Evolutionary conservation across 2,888 invertebrate species (phyloP).

Genomic region (Drosophila limbata): DNA sequence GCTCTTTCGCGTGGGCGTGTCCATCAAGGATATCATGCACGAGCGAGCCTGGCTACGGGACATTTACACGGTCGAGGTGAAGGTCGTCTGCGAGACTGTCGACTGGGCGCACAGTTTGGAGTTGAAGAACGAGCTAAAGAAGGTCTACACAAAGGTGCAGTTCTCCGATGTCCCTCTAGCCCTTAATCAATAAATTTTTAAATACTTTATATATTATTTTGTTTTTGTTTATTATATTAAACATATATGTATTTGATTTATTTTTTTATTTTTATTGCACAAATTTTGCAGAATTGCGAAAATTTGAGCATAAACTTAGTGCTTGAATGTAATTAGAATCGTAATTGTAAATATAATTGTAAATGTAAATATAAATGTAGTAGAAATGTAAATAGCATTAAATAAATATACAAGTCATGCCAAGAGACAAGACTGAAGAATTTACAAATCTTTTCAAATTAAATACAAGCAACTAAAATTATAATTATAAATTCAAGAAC

Average conservation of each 20-base stretch:
- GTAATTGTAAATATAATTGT: conserved; percentile 41
- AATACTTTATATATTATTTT: neutral
- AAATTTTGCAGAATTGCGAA: conserved; percentile 51
- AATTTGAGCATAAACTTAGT: conserved; percentile 62
- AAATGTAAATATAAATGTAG: conserved; percentile 40
- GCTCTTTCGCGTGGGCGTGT: conserved; percentile 91
- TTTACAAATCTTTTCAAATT: conserved; percentile 42
- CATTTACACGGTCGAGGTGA: conserved; percentile 93
- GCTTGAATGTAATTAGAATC: conserved; percentile 48
- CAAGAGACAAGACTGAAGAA: conserved; percentile 34
- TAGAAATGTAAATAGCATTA: conserved; percentile 69
- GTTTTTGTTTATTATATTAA: conserved; percentile 26
- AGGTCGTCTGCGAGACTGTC: conserved; percentile 95
- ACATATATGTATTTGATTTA: conserved; percentile 33
- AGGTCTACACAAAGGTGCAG: conserved; percentile 87
- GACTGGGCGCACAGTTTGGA: conserved; percentile 91
- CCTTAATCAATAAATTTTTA: conserved; percentile 51
- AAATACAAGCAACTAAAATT: conserved; percentile 42
- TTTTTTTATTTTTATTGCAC: conserved; percentile 47
- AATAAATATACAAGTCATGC: conserved; percentile 69
- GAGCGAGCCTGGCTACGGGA: conserved; percentile 98
- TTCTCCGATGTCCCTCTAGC: conserved; percentile 86
- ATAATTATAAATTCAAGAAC: conserved; percentile 58
- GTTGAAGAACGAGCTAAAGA: conserved; percentile 87
- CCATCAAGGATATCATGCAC: conserved; percentile 97